Percentiles rank a stretch among this genome's conserved stretches.
These are phyloP conservation scores for Parus major DNA, from an alignment of 2,113 vertebrate species.

Conservation along the genomic window DNA sequence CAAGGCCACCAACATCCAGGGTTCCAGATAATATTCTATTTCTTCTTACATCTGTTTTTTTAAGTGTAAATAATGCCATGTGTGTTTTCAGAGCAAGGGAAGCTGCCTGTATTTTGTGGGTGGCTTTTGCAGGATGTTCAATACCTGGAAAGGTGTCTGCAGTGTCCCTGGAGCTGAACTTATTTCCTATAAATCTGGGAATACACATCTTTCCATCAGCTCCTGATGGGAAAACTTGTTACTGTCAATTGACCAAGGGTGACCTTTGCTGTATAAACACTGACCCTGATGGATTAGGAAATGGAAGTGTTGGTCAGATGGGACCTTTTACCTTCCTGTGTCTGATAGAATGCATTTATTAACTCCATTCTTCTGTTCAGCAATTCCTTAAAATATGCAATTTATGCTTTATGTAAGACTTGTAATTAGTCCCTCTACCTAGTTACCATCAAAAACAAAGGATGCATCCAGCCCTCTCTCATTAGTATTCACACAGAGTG, in stretches of 20 bases:
- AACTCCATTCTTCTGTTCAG: background rate
- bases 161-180: background rate
- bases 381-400: conserved; percentile 14
- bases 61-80: too few species aligned
- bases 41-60: background rate
- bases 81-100: background rate
- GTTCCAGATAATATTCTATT: background rate
- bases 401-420: conserved; percentile 17
- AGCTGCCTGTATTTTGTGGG: background rate
- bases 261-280: background rate
- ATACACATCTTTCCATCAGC: background rate
- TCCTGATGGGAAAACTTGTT: background rate
- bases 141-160: background rate
- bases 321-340: background rate
- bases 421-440: conserved; percentile 22
- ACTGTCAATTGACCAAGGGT: background rate
- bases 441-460: background rate
- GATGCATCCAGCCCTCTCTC: background rate
- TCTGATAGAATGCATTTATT: background rate
- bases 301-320: conserved; percentile 3
- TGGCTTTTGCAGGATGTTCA: background rate
- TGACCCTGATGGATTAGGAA: conserved; percentile 11
- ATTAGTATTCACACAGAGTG: background rate
- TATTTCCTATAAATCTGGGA: background rate
- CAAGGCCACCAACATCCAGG: background rate